Evolutionary conservation across 2,797 vertebrate species (phyloP).

Genomic region (Ptychadena robeensis): DNA sequence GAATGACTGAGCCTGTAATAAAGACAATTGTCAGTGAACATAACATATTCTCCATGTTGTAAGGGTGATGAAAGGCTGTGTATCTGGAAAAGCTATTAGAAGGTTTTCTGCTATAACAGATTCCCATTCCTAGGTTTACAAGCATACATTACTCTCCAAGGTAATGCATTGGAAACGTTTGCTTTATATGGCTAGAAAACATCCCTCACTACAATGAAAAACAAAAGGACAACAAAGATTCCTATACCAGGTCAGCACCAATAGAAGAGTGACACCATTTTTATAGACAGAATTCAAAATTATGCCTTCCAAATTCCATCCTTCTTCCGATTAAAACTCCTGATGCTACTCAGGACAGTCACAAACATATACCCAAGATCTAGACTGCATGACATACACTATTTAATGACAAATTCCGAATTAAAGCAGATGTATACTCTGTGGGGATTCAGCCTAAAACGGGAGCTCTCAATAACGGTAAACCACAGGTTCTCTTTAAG

Average conservation of each 20-base stretch:
- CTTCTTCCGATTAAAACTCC: background rate
- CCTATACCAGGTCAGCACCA: background rate
- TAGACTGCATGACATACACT: background rate
- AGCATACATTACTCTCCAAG: conserved; percentile 14
- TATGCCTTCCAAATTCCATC: background rate
- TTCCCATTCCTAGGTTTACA: conserved; percentile 29
- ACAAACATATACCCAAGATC: background rate
- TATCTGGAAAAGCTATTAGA: conserved; percentile 53
- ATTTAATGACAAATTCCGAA: background rate
- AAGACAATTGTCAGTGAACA: conserved; percentile 55
- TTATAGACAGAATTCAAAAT: background rate
- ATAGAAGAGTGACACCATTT: background rate
- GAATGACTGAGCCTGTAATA: conserved; percentile 40
- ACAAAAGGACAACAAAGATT: conserved; percentile 35
- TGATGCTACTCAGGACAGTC: background rate
- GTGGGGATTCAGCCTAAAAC: too few species aligned
- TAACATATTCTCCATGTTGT: conserved; percentile 31
- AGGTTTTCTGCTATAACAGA: conserved; percentile 7
- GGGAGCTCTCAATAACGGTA: too few species aligned
- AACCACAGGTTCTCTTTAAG: too few species aligned
- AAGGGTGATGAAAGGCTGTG: conserved; percentile 40
- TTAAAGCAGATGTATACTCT: too few species aligned
- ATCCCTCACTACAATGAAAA: conserved; percentile 23
- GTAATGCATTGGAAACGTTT: conserved; percentile 27
- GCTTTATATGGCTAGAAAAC: conserved; percentile 19